phyloP scores from a whole-genome alignment of 2,797 vertebrate species.

The Propithecus deckenii region DNA sequence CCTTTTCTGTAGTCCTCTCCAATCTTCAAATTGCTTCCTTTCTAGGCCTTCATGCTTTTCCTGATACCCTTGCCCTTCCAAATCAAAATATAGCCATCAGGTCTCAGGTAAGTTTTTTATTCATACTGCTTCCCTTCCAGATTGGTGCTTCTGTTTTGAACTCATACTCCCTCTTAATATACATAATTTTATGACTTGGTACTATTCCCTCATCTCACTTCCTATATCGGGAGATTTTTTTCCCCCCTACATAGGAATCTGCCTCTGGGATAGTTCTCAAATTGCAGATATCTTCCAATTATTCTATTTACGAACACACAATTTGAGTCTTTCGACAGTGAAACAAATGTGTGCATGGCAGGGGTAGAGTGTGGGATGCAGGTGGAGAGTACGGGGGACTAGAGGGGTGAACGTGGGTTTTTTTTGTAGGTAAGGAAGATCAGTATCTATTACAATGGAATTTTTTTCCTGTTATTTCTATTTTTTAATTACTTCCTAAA shows the following conservation, averaged over 20 bases:
- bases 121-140: background rate
- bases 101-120: background rate
- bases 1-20: background rate
- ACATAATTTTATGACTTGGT: background rate
- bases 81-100: background rate
- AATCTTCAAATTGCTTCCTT: background rate
- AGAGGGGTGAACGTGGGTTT: background rate
- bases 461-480: background rate
- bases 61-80: background rate
- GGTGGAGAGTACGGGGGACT: background rate
- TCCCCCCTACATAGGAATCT: background rate
- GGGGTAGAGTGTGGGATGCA: background rate
- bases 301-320: background rate
- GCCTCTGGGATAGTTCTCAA: background rate
- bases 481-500: conserved; percentile 10
- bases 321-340: background rate
- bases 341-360: background rate
- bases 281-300: background rate
- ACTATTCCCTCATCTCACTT: background rate
- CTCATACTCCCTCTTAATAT: background rate
- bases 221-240: background rate
- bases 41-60: background rate
- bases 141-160: background rate
- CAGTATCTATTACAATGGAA: background rate
- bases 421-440: background rate